A percentile compares a stretch with the other conserved stretches of the same genome.
Conservation (phyloP, 1,140 invertebrate species). For the Magallana gigas region DNA sequence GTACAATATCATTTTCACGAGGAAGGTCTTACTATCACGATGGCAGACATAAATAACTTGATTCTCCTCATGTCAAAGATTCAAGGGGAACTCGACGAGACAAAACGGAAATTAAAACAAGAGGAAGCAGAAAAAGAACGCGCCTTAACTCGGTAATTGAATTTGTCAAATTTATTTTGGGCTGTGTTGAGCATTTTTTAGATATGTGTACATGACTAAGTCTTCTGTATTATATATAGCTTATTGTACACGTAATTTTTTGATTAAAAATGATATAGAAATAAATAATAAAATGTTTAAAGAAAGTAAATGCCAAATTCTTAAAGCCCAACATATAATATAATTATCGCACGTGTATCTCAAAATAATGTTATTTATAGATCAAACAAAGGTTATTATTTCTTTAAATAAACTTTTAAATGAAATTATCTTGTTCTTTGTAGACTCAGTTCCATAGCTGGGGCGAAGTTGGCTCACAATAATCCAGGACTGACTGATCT, state of each 20-base stretch:
- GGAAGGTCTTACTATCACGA: background rate
- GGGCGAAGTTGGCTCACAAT: conserved; percentile 26
- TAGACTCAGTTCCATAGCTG: conserved; percentile 29
- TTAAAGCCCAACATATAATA: too few species aligned
- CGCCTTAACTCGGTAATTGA: background rate
- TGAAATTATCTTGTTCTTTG: background rate
- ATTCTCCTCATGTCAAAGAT: background rate
- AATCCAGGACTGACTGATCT: conserved; percentile 36
- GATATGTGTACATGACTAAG: too few species aligned
- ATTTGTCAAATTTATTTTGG: background rate
- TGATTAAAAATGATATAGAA: too few species aligned
- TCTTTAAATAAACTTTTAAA: background rate
- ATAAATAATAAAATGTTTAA: too few species aligned
- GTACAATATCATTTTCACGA: too few species aligned
- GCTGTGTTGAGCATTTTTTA: background rate
- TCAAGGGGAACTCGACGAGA: background rate
- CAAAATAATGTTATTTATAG: too few species aligned
- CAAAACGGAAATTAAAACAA: background rate
- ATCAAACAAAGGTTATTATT: too few species aligned
- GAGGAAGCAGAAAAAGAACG: conserved; percentile 4
- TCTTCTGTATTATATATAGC: too few species aligned
- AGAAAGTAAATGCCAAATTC: too few species aligned
- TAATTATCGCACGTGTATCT: too few species aligned
- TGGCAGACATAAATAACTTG: background rate
- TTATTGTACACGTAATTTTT: too few species aligned